Percentiles rank a stretch among this genome's conserved stretches.
Evolutionary conservation across 2,113 vertebrate species (phyloP).

Genomic region (Hippocampus comes): DNA sequence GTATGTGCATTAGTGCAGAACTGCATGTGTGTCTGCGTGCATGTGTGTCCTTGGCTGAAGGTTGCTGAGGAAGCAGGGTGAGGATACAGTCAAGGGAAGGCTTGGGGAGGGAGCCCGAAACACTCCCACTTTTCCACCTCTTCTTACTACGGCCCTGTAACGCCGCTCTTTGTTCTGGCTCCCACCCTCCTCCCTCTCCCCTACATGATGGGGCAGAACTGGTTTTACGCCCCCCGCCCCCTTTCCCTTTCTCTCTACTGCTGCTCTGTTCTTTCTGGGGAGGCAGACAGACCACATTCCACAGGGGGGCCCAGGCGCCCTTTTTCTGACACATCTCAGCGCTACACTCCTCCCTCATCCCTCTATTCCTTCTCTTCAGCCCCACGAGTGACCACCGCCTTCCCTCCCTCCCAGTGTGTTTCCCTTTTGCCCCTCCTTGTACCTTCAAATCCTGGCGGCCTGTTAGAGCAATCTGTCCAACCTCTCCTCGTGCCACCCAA

Average conservation of each 20-base stretch:
- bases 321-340: conserved; percentile 78
- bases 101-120: conserved; percentile 24
- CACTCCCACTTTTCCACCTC: conserved; percentile 53
- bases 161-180: conserved; percentile 36
- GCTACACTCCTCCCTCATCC: conserved; percentile 69
- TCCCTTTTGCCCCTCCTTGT: conserved; percentile 43
- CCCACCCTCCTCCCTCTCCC: conserved; percentile 19
- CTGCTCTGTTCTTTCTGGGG: conserved; percentile 67
- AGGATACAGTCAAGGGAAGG: conserved; percentile 59
- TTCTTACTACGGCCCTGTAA: conserved; percentile 33
- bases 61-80: conserved; percentile 68
- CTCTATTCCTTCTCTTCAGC: conserved; percentile 50
- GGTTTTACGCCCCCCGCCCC: conserved; percentile 48
- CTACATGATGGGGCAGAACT: conserved; percentile 61
- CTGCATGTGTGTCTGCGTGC: conserved; percentile 37
- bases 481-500: conserved; percentile 3
- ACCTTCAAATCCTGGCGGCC: conserved; percentile 25
- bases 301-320: conserved; percentile 77
- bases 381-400: conserved; percentile 27
- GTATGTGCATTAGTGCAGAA: conserved; percentile 50
- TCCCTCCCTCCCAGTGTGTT: conserved; percentile 8
- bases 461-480: conserved; percentile 9
- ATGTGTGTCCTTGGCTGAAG: conserved; percentile 55
- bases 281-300: conserved; percentile 81
- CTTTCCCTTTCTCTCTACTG: conserved; percentile 47